Evolutionary conservation across 2,797 vertebrate genomes (phyloP).

Genomic region (Columba guinea): DNA sequence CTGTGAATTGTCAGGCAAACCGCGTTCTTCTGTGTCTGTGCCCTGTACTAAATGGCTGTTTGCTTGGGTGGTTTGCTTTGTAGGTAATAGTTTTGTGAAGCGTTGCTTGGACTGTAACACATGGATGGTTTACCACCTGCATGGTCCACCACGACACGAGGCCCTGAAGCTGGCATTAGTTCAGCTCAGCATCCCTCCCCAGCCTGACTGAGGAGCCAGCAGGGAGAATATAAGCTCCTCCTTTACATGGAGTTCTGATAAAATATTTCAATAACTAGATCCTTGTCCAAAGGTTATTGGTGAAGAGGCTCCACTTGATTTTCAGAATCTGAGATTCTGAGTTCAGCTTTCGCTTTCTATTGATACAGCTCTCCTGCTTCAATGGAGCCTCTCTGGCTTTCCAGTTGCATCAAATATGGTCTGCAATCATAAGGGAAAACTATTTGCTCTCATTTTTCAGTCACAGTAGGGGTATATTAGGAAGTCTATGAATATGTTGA

Average conservation of each 20-base stretch:
- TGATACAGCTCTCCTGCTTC: background rate
- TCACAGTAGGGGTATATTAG: background rate
- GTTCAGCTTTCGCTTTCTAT: background rate
- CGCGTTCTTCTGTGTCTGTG: background rate
- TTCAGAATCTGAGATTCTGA: background rate
- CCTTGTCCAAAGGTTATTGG: background rate
- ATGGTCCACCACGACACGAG: background rate
- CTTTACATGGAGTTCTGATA: background rate
- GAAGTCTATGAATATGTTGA: background rate
- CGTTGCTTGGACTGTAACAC: background rate
- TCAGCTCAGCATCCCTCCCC: background rate
- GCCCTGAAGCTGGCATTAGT: background rate
- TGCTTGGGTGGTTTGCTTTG: background rate
- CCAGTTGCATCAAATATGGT: background rate
- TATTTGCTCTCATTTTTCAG: background rate
- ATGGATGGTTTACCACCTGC: accelerated
- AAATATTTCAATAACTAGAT: background rate
- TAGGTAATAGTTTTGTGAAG: background rate
- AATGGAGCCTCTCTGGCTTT: background rate
- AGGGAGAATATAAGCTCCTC: background rate
- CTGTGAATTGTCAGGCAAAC: background rate
- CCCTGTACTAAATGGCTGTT: background rate
- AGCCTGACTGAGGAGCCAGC: background rate
- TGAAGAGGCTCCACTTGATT: background rate
- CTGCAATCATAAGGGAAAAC: background rate